Conservation (phyloP, 1,140 invertebrate species). For the Platyscapa corneri region DNA sequence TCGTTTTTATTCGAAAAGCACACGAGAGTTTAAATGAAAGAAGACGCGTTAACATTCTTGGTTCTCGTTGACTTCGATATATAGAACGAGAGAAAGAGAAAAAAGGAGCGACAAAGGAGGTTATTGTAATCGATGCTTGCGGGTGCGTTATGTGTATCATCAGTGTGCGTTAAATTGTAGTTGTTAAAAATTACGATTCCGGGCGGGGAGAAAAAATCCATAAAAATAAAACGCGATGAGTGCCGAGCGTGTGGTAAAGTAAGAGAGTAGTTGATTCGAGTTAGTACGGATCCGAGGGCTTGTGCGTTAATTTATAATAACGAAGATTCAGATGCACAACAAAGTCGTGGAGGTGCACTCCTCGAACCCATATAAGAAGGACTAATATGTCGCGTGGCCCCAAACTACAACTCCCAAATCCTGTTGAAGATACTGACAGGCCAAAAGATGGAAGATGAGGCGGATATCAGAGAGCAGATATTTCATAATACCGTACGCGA, state of each 20-base stretch:
- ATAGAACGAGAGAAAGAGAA: background rate
- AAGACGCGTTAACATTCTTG: background rate
- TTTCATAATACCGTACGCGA: conserved; percentile 95
- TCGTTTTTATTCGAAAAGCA: background rate
- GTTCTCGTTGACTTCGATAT: background rate
- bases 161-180: background rate
- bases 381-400: conserved; percentile 31
- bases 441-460: conserved; percentile 77
- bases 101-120: background rate
- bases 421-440: conserved; percentile 30
- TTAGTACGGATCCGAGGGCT: background rate
- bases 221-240: background rate
- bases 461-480: conserved; percentile 86
- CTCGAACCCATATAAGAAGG: background rate
- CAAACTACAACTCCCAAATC: background rate
- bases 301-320: background rate
- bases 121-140: no score
- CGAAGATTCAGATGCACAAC: background rate
- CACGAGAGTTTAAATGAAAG: background rate
- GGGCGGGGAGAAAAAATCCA: background rate
- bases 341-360: background rate
- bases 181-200: background rate
- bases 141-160: background rate
- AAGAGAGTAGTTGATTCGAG: background rate
- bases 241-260: background rate